Conservation (phyloP, 2,888 invertebrate species). For the Leucania comma region DNA sequence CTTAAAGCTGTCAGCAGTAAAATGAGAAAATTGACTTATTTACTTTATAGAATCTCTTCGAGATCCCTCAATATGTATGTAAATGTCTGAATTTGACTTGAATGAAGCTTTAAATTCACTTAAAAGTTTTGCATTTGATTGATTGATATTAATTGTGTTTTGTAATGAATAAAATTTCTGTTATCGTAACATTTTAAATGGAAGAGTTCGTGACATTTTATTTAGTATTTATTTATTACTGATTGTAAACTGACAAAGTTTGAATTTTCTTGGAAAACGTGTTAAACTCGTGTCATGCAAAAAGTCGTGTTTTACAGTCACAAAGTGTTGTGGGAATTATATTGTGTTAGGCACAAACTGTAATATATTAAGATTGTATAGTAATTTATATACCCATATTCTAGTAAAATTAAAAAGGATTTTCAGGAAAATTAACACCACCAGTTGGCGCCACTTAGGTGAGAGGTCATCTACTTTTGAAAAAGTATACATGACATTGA, state of each 20-base stretch:
- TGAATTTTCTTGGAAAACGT: slow-evolving; percentile 8
- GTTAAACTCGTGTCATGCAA: slow-evolving; percentile 26
- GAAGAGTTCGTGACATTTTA: slow-evolving; percentile 16
- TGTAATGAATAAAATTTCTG: slow-evolving; percentile 37
- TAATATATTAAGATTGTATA: neutral
- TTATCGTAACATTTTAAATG: slow-evolving; percentile 18
- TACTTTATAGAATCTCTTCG: slow-evolving; percentile 18
- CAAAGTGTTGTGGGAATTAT: slow-evolving; percentile 33
- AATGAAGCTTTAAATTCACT: slow-evolving; percentile 35
- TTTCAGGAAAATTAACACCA: too few relatives aligned
- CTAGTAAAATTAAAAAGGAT: too few relatives aligned
- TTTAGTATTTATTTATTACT: slow-evolving; percentile 1
- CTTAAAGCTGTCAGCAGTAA: neutral
- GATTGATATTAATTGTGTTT: slow-evolving; percentile 49
- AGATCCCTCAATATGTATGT: slow-evolving; percentile 17
- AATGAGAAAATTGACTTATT: slow-evolving; percentile 8
- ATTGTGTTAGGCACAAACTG: slow-evolving; percentile 32
- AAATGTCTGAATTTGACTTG: slow-evolving; percentile 26
- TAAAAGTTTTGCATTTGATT: slow-evolving; percentile 45
- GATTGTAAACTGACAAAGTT: neutral
- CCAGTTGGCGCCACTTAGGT: too few relatives aligned
- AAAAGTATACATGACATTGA: too few relatives aligned
- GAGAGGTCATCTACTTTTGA: too few relatives aligned
- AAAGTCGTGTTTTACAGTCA: slow-evolving; percentile 26
- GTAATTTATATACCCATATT: neutral